Evolutionary conservation across 2,888 invertebrate genomes (phyloP), one percentile per base, ranked within the genome.

Genomic region (Parascotia fuliginaria): DNA sequence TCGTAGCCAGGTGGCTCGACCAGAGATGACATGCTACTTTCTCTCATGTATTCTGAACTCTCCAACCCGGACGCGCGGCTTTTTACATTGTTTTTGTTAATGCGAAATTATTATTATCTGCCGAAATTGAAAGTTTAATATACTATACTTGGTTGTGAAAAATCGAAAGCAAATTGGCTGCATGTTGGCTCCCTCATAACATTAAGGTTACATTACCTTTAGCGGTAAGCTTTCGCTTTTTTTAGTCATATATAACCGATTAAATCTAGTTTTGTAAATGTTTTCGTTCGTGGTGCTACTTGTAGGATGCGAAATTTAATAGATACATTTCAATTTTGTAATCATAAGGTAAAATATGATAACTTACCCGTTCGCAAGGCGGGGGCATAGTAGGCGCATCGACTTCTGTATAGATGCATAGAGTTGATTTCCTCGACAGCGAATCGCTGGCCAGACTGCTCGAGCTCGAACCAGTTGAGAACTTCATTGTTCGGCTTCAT

Each of bases 381-480:
- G 76, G 81, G 42, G 84, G 85, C 61, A 81, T 80, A 54, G 89
- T 77, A 16, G 87, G 79, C 11, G 82, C 71, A 71, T 93, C 93
- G 74, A 92, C 87, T 72, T 94, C 93, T 54, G 94, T 93, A 70
- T 94, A 94, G 67, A 95, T 94, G 70, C 95, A 95, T 55, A 95
- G 89, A 55, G 94, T 94, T 34, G 95, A 94, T 71, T 94, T 94
- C 74, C 94, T 95, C 66, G 94, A 94, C 77, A 92, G 85, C 72
- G 93, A 93, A 75, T 95, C 95, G 76, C 93, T 93, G 78, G 94
- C 93, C 75, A 95, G 93, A 82, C 94, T 94, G 83, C 94, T 94
- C 60, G 94, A 94, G 72, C 94, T 93, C 62, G 93, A 93, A 32
- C 94, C 93, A 65, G 94, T 93, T 62, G 94, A 93, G 85, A 94